Conservation (phyloP, 2,113 vertebrate species). For the Cheilinus undulatus region DNA sequence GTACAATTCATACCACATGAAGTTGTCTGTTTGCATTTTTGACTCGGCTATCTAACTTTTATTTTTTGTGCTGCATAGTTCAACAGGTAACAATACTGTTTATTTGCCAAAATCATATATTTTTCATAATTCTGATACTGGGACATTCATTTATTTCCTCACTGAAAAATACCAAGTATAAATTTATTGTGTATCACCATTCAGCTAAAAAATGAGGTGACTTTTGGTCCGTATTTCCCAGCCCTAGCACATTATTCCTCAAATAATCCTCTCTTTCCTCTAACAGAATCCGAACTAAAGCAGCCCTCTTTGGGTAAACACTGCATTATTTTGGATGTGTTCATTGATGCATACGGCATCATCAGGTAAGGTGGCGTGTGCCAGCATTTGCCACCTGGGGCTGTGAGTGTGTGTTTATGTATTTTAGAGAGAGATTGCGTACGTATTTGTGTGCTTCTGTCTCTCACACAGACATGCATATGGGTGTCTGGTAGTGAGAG, state of each 20-base stretch:
- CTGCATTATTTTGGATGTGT: constrained; percentile 65
- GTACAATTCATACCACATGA: too few species aligned
- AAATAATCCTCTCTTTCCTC: constrained; percentile 50
- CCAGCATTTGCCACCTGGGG: constrained; percentile 78
- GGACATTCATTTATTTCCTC: too few species aligned
- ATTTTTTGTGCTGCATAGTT: too few species aligned
- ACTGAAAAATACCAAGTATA: too few species aligned
- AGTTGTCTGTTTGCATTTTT: too few species aligned
- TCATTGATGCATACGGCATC: constrained; percentile 71
- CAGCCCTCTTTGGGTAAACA: constrained; percentile 61
- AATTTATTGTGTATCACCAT: too few species aligned
- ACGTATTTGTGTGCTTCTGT: constrained; percentile 22
- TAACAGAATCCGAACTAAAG: constrained; percentile 41
- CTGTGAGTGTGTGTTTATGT: constrained; percentile 47
- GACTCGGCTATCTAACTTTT: too few species aligned
- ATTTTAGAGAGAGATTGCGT: constrained; percentile 14
- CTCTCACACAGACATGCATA: constrained; percentile 35
- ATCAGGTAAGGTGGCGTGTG: constrained; percentile 68
- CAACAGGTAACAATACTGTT: too few species aligned
- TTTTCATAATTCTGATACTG: too few species aligned
- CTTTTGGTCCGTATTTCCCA: too few species aligned
- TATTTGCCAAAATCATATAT: too few species aligned
- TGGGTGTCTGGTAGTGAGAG: constrained; percentile 35
- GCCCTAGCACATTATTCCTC: constrained; percentile 59
- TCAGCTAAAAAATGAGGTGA: too few species aligned